phyloP scores from a whole-genome alignment of 2,113 vertebrate species.

The Carassius auratus region DNA sequence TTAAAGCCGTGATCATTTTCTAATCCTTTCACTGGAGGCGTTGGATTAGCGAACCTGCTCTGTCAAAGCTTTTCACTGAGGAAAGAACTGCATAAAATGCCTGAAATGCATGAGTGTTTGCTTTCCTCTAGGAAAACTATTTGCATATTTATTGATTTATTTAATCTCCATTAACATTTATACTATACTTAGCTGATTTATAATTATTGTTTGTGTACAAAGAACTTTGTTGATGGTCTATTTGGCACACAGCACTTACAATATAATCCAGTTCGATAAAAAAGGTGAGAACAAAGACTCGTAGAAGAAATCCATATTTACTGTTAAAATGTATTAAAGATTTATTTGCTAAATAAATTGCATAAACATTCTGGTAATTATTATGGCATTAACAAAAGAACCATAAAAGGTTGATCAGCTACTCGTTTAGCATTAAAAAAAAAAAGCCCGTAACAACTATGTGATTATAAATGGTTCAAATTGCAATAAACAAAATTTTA shows the following conservation, averaged over 20 bases:
- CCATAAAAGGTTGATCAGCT: neutral
- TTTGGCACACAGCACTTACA: conserved; percentile 8
- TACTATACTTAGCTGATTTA: neutral
- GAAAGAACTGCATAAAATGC: conserved; percentile 13
- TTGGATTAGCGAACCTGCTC: conserved; percentile 50
- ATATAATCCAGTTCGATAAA: neutral
- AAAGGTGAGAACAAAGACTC: neutral
- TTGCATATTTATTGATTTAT: conserved; percentile 17
- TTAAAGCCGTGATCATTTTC: conserved; percentile 60
- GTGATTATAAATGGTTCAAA: neutral
- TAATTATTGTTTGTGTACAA: neutral
- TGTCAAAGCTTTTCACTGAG: conserved; percentile 1
- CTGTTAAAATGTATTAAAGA: neutral
- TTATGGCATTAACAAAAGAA: neutral
- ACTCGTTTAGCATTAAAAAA: neutral
- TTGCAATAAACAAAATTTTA: neutral
- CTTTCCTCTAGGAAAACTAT: neutral
- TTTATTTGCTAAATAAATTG: neutral
- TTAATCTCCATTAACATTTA: conserved; percentile 2
- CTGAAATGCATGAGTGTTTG: neutral
- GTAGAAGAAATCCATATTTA: neutral
- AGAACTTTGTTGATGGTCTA: neutral
- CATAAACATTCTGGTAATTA: neutral
- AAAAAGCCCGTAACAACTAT: neutral
- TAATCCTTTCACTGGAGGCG: conserved; percentile 58